These are phyloP conservation scores for Trematocara zebra DNA, from an alignment of 2,113 vertebrate species.

Conservation along the genomic window DNA sequence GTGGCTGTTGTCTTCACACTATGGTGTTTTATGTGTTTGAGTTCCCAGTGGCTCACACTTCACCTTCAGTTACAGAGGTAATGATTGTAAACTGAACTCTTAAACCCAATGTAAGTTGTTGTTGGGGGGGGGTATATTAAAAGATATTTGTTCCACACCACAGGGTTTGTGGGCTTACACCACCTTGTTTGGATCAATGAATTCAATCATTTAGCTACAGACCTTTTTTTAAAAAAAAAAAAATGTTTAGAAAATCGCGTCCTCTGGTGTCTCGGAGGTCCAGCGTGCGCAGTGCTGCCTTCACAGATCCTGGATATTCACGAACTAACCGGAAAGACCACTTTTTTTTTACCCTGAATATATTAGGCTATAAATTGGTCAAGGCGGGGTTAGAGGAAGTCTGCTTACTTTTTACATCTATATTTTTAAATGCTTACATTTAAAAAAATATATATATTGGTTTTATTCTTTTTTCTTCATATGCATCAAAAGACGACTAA, in stretches of 20 bases:
- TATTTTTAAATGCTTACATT: background rate
- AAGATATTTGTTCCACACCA: background rate
- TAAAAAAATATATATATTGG: background rate
- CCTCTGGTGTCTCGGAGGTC: conserved; percentile 48
- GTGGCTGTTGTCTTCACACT: background rate
- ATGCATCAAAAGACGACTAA: background rate
- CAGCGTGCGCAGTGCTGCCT: background rate
- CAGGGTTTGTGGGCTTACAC: background rate
- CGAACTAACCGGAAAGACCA: rapidly evolving
- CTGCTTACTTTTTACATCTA: background rate
- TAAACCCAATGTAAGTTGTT: background rate
- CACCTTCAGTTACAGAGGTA: background rate
- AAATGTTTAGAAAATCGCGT: background rate
- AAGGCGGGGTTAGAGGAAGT: background rate
- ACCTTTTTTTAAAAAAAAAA: background rate
- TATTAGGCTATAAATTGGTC: background rate
- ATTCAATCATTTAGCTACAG: background rate
- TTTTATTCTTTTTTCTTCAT: background rate
- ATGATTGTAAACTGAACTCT: background rate
- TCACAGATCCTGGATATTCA: background rate
- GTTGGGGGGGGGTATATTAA: background rate
- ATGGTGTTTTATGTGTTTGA: background rate
- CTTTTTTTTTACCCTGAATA: background rate
- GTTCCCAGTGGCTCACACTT: background rate
- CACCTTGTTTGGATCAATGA: background rate